phyloP scores from a whole-genome alignment of 2,113 vertebrate species.

The Mus musculus region DNA sequence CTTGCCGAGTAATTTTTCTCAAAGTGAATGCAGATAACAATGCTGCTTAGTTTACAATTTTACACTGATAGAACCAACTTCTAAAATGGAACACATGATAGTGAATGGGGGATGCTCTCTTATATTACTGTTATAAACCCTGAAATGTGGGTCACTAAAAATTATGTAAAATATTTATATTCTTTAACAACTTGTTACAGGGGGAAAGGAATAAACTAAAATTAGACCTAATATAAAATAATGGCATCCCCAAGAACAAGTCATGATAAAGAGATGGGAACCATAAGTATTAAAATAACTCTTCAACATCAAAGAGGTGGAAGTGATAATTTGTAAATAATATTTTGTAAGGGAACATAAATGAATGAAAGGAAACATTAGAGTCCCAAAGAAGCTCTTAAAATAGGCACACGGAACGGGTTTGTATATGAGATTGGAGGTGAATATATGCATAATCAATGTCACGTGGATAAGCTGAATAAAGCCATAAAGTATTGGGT shows the following conservation, averaged over 20 bases:
- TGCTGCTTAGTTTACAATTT: constrained; percentile 80
- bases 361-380: not conserved
- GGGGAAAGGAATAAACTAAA: constrained; percentile 23
- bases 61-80: constrained; percentile 70
- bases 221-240: constrained; percentile 40
- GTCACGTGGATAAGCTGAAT: not conserved
- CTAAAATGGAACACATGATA: constrained; percentile 76
- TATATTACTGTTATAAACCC: constrained; percentile 24
- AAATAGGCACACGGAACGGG: constrained; percentile 1
- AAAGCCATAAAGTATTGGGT: not conserved
- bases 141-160: constrained; percentile 31
- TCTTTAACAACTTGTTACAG: not conserved
- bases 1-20: constrained; percentile 86
- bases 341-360: not conserved
- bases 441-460: not conserved
- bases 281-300: constrained; percentile 44
- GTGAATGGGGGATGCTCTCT: not conserved
- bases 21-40: constrained; percentile 82
- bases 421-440: not conserved
- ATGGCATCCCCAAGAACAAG: not conserved
- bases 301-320: not conserved
- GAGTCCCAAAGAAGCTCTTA: not conserved
- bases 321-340: constrained; percentile 1
- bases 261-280: not conserved
- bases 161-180: constrained; percentile 57